Conservation (phyloP, 2,888 invertebrate genomes). For the Drosophila vallismaia region DNA sequence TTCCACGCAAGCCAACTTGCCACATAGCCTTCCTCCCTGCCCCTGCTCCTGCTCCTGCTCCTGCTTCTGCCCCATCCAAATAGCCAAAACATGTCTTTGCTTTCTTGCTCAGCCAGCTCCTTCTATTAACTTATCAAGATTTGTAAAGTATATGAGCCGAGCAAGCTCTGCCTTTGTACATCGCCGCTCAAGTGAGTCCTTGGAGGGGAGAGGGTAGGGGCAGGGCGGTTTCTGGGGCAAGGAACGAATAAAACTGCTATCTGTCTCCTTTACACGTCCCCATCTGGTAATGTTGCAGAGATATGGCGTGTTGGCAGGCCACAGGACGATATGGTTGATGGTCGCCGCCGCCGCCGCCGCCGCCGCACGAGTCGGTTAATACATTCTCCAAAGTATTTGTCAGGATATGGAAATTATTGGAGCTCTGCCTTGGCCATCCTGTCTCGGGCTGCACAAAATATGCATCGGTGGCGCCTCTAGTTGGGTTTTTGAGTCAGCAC, state of each 20-base stretch:
- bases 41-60: background rate
- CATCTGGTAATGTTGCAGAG: slow-evolving; percentile 31
- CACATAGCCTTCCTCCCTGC: background rate
- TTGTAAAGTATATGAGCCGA: slow-evolving; percentile 81
- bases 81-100: slow-evolving; percentile 78
- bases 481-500: slow-evolving; percentile 16
- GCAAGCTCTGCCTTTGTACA: slow-evolving; percentile 62
- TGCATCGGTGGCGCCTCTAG: slow-evolving; percentile 17
- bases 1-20: slow-evolving; percentile 37
- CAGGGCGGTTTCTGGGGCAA: slow-evolving; percentile 16
- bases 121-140: slow-evolving; percentile 80
- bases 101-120: slow-evolving; percentile 43
- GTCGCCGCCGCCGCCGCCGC: background rate
- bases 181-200: slow-evolving; percentile 52
- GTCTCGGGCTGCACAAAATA: slow-evolving; percentile 23
- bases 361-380: slow-evolving; percentile 28
- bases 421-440: slow-evolving; percentile 3
- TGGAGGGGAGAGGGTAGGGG: background rate
- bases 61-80: too few species aligned
- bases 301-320: slow-evolving; percentile 55
- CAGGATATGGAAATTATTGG: slow-evolving; percentile 43
- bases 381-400: slow-evolving; percentile 31
- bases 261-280: slow-evolving; percentile 73
- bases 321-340: slow-evolving; percentile 24
- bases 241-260: slow-evolving; percentile 65